phyloP scores from a whole-genome alignment of 2,888 invertebrate species.

The Netelia virgata region DNA sequence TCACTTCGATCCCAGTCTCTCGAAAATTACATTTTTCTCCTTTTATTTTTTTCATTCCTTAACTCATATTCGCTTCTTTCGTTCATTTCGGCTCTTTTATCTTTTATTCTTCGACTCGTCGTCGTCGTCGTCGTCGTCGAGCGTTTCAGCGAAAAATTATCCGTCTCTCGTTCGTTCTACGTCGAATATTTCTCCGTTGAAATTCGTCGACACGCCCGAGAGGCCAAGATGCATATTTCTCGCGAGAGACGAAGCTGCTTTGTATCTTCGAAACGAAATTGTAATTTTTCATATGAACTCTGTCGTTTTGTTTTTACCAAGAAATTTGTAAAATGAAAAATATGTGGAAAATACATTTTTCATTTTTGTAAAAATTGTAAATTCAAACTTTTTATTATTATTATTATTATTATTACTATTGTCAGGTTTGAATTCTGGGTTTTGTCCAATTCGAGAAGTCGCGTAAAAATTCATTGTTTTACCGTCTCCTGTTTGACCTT shows the following conservation, averaged over 20 bases:
- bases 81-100: not conserved
- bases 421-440: not conserved
- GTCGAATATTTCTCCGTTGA: not conserved
- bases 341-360: too few relatives aligned
- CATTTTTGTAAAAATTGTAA: too few relatives aligned
- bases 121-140: not conserved
- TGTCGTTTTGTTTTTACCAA: too few relatives aligned
- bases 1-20: not conserved
- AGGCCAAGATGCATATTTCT: not conserved
- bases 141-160: not conserved
- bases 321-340: too few relatives aligned
- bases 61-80: not conserved
- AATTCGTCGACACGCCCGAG: not conserved
- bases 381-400: not conserved
- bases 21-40: not conserved
- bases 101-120: not conserved
- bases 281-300: too few relatives aligned
- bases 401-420: not conserved
- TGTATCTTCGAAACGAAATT: too few relatives aligned
- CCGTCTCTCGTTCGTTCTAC: not conserved
- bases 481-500: not conserved
- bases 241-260: too few relatives aligned
- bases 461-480: constrained; percentile 22
- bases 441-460: not conserved
- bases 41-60: constrained; percentile 5